Conservation (phyloP, 64 coral and sea anemone species). For the Montipora foliosa region DNA sequence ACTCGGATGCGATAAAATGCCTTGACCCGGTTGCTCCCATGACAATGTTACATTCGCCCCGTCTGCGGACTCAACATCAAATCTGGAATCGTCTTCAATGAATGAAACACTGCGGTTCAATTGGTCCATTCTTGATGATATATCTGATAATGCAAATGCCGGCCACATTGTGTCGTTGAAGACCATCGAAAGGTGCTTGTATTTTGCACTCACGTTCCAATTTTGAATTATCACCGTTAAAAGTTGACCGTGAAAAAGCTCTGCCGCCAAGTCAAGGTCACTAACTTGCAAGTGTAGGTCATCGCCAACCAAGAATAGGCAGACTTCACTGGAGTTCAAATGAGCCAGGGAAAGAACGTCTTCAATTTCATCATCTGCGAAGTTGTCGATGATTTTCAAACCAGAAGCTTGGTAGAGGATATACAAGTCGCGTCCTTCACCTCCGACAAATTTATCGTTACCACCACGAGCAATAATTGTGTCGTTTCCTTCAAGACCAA, state of each 20-base stretch:
- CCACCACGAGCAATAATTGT: conserved; percentile 20
- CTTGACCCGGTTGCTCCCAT: conserved; percentile 1
- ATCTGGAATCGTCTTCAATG: background rate
- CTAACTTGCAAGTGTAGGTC: conserved; percentile 27
- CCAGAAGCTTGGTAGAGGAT: conserved; percentile 33
- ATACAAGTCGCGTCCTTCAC: conserved; percentile 48
- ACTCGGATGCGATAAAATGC: background rate
- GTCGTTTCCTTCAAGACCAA: conserved; percentile 44
- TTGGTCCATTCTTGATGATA: conserved; percentile 29
- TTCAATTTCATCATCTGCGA: conserved; percentile 49
- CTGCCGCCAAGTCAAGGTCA: conserved; percentile 7
- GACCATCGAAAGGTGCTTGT: conserved; percentile 22
- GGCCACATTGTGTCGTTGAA: conserved; percentile 49
- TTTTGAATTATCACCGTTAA: conserved; percentile 44
- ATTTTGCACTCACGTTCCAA: conserved; percentile 40
- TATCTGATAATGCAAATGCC: conserved; percentile 34
- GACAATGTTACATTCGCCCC: background rate
- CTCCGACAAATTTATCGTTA: conserved; percentile 26
- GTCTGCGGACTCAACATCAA: background rate
- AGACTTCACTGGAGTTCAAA: conserved; percentile 43
- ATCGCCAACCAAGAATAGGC: conserved; percentile 49
- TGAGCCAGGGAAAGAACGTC: conserved; percentile 46
- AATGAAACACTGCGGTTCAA: background rate
- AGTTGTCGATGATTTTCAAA: conserved; percentile 60
- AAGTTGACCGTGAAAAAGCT: conserved; percentile 30